Evolutionary conservation across 35 echinoderm and acorn worm genomes (phyloP).

Genomic region (Apostichopus californicus): DNA sequence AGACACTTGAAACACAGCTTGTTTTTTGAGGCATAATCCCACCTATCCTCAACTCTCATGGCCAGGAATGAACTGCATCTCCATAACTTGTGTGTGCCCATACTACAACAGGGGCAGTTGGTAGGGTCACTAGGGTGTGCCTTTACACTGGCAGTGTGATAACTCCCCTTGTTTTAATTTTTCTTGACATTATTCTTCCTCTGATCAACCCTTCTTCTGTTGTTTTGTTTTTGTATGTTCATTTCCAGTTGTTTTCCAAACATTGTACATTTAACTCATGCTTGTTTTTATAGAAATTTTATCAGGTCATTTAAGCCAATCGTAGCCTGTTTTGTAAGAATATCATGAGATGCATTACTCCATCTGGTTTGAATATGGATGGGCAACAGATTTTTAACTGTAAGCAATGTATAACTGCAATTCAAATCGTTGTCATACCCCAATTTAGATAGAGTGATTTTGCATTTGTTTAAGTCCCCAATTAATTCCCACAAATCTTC

Average conservation of each 20-base stretch:
- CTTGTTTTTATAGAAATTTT: conserved; percentile 4
- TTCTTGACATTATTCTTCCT: background rate
- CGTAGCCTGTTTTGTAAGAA: background rate
- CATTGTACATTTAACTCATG: conserved; percentile 23
- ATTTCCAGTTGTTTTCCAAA: conserved; percentile 34
- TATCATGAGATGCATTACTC: conserved; percentile 22
- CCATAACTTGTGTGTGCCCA: conserved; percentile 31
- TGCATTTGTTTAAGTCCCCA: conserved; percentile 37
- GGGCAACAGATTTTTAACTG: conserved; percentile 41
- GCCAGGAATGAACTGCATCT: conserved; percentile 11
- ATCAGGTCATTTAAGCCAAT: conserved; percentile 18
- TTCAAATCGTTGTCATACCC: conserved; percentile 51
- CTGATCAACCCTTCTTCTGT: background rate
- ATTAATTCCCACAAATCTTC: conserved; percentile 35
- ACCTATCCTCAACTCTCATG: conserved; percentile 39
- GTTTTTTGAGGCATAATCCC: conserved; percentile 34
- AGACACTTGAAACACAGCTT: conserved; percentile 37
- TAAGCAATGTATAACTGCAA: conserved; percentile 40
- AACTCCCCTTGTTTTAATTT: conserved; percentile 9
- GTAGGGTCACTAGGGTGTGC: background rate
- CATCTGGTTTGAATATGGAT: conserved; percentile 34
- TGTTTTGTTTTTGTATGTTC: conserved; percentile 6
- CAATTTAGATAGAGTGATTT: conserved; percentile 50
- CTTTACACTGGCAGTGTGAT: background rate
- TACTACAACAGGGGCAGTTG: conserved; percentile 25